These are phyloP conservation scores for Beaufortia kweichowensis DNA, from an alignment of 2,113 vertebrate species.

Conservation along the genomic window DNA sequence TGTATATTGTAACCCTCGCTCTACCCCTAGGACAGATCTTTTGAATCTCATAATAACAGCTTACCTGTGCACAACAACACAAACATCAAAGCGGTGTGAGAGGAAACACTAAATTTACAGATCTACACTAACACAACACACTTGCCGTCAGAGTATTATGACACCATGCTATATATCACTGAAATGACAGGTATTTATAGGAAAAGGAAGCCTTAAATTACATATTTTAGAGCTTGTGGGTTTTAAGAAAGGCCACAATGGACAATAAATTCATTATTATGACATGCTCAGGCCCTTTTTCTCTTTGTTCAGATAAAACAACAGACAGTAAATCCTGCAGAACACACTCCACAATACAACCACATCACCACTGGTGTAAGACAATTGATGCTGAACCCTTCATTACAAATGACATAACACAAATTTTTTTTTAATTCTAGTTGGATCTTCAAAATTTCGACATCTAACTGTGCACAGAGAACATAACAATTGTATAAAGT, in stretches of 20 bases:
- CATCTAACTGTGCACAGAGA: too few species aligned
- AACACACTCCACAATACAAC: background rate
- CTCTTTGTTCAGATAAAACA: background rate
- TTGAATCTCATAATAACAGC: slow-evolving; percentile 68
- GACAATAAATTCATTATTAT: background rate
- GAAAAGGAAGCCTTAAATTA: slow-evolving; percentile 19
- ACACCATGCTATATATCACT: slow-evolving; percentile 25
- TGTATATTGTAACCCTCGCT: too few species aligned
- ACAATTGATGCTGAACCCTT: background rate
- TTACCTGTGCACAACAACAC: slow-evolving; percentile 41
- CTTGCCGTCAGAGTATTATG: slow-evolving; percentile 56
- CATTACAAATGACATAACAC: background rate
- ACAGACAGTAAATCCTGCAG: background rate
- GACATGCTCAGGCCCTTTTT: background rate
- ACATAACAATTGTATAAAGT: too few species aligned
- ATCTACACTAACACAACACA: slow-evolving; percentile 51
- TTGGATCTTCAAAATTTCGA: too few species aligned
- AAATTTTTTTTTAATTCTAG: too few species aligned
- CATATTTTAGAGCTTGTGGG: slow-evolving; percentile 5
- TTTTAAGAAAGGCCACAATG: background rate
- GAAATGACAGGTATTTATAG: background rate
- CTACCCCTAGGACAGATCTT: slow-evolving; percentile 63
- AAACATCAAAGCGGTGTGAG: background rate
- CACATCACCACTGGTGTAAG: background rate
- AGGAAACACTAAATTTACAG: slow-evolving; percentile 59